Evolutionary conservation across 2,113 vertebrate species (phyloP), one percentile per base, ranked within the genome.

Genomic region (Rostratula benghalensis): DNA sequence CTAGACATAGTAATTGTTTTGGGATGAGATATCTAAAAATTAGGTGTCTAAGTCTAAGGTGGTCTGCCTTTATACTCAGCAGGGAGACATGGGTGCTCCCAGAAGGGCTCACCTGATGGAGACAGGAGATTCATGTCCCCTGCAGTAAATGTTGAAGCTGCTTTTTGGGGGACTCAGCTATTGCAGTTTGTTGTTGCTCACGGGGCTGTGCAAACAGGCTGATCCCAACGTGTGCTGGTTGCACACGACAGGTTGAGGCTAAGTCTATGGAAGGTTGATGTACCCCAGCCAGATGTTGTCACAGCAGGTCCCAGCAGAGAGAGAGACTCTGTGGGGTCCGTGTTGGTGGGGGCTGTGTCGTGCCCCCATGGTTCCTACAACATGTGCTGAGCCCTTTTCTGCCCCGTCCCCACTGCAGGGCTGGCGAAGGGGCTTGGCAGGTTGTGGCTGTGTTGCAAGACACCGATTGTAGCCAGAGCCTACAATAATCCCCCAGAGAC

Each of bases 311-410:
- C 5, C 0, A 2, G 60, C 61, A 45, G 33, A 69, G 31, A 69
- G 31, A 39, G 46, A 50, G 11, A n/a, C 13, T 24, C 50, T 8
- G 7, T 20, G 67, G 11, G 0, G 1, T 39, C 31, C 2, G 2
- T 37, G 27, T 61, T 0, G 1, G 3, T 57, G 68, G 20, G 30
- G 48, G 11, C 46, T 68, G 14, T 61, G 87, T 30, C 17, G 4
- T 41, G 37, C 48, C 23, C 37, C 41, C 22, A 16, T 79, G 70
- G 8, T 24, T 67, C 8, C 10, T 39, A 28, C 31, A n/a, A 28
- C 6, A 2, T 3, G 2, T 56, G 48, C 53, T 92, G 86, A 74
- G 35, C 67, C 61, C 31, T 54, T 43, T 39, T 48, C 37, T 87
- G 65, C 69, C 60, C 10, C 22, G 23, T 67, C 8, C 23, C 13